These are phyloP conservation scores for Syritta pipiens DNA, from an alignment of 2,888 invertebrate genomes.

Conservation along the genomic window DNA sequence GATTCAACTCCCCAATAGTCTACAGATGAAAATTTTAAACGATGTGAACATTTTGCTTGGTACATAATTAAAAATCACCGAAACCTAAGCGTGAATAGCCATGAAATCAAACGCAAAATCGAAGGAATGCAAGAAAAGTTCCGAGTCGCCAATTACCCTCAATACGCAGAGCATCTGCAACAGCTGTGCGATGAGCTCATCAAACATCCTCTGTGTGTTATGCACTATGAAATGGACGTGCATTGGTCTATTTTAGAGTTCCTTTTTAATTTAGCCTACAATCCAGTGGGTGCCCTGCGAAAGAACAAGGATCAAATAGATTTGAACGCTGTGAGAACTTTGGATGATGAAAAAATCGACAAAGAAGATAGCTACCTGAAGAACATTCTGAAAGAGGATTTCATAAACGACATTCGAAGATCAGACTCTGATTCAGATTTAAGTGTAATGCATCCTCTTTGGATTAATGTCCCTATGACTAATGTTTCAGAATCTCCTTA, in stretches of 20 bases:
- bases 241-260: slow-evolving; percentile 80
- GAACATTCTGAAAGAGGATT: slow-evolving; percentile 72
- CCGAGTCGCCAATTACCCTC: slow-evolving; percentile 79
- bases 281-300: slow-evolving; percentile 75
- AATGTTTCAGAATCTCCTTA: slow-evolving; percentile 32
- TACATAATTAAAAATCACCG: slow-evolving; percentile 80
- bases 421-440: slow-evolving; percentile 72
- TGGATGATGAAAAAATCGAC: slow-evolving; percentile 27
- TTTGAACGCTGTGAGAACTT: slow-evolving; percentile 36
- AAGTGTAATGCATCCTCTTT: slow-evolving; percentile 72
- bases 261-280: slow-evolving; percentile 78
- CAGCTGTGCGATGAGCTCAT: slow-evolving; percentile 75
- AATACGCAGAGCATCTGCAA: slow-evolving; percentile 78
- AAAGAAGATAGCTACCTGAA: slow-evolving; percentile 64
- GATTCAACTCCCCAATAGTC: slow-evolving; percentile 71
- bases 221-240: slow-evolving; percentile 78
- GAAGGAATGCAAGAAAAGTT: slow-evolving; percentile 80
- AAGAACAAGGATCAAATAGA: slow-evolving; percentile 72
- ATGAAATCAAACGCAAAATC: slow-evolving; percentile 79
- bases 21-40: slow-evolving; percentile 77
- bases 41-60: slow-evolving; percentile 78
- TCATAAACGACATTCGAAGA: slow-evolving; percentile 54
- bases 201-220: slow-evolving; percentile 73
- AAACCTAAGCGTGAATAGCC: slow-evolving; percentile 79
- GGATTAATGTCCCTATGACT: neutral